Evolutionary conservation across 2,888 invertebrate species (phyloP).

Genomic region (Mesochorus sp.): DNA sequence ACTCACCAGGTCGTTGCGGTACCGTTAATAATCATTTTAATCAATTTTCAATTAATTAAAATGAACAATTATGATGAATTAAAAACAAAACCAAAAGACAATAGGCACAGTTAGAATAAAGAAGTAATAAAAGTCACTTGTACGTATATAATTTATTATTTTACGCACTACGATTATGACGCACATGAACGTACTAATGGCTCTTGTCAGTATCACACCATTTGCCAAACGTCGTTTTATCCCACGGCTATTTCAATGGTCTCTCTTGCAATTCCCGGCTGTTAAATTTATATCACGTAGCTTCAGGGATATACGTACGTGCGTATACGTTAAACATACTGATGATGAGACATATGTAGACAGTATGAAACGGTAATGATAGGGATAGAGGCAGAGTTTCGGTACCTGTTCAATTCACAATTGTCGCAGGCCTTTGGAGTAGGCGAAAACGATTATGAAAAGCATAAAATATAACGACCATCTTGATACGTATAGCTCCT

Average conservation of each 20-base stretch:
- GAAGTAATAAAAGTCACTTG: background rate
- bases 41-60: too few relatives aligned
- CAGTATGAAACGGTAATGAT: background rate
- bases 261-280: constrained; percentile 5
- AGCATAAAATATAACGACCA: background rate
- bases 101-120: too few relatives aligned
- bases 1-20: too few relatives aligned
- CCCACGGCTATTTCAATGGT: constrained; percentile 13
- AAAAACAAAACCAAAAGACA: too few relatives aligned
- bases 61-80: too few relatives aligned
- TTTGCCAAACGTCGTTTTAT: constrained; percentile 35
- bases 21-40: too few relatives aligned
- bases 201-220: constrained; percentile 15
- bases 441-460: background rate
- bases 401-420: background rate
- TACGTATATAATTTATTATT: background rate
- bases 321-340: constrained; percentile 2
- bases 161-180: background rate
- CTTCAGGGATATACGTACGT: background rate
- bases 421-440: background rate
- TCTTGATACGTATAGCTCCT: background rate
- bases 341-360: constrained; percentile 18
- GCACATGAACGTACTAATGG: background rate
- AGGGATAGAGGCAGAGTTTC: background rate
- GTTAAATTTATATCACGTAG: constrained; percentile 55